phyloP scores from a whole-genome alignment of 2,797 vertebrate species.

The Rhinichthys osculus region DNA sequence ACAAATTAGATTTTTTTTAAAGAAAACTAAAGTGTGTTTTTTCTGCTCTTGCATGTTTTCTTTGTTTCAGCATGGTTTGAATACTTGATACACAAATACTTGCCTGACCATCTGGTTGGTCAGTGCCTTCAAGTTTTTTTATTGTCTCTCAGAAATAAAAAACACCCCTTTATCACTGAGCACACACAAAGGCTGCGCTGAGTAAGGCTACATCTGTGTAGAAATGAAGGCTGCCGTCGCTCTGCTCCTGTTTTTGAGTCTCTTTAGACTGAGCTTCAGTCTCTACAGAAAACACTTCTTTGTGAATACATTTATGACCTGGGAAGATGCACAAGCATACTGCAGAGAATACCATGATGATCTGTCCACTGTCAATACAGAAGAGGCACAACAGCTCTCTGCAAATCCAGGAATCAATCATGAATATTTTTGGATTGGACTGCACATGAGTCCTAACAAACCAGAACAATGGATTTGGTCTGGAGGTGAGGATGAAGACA shows the following conservation, averaged over 20 bases:
- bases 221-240: background rate
- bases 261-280: background rate
- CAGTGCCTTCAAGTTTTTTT: background rate
- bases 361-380: background rate
- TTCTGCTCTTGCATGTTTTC: background rate
- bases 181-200: background rate
- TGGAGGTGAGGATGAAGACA: background rate
- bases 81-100: background rate
- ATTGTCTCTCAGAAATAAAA: background rate
- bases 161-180: no score
- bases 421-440: background rate
- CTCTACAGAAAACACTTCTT: background rate
- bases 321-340: background rate
- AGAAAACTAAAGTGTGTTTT: no score
- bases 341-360: background rate
- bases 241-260: background rate
- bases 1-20: no score
- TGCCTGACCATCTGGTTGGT: background rate
- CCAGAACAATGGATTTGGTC: background rate
- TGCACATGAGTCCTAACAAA: background rate
- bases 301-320: background rate
- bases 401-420: accelerated
- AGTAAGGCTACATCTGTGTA: background rate
- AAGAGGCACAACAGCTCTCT: background rate
- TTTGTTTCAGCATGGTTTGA: background rate